phyloP scores from a whole-genome alignment of 2,113 vertebrate genomes.

The Xenopus borealis region DNA sequence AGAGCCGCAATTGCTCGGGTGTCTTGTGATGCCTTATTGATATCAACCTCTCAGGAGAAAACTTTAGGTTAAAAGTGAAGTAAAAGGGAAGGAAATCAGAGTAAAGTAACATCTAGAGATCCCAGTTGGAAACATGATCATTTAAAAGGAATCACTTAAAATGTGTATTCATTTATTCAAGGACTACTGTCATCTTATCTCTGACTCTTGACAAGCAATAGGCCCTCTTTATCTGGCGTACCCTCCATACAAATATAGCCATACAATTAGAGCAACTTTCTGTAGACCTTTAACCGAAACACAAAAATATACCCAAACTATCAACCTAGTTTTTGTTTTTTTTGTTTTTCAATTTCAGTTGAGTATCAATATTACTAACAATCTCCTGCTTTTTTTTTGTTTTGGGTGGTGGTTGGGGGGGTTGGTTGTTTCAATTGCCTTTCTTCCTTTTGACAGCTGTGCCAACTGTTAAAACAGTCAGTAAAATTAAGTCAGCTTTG shows the following conservation, averaged over 20 bases:
- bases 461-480: conserved; percentile 83
- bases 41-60: conserved; percentile 22
- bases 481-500: conserved; percentile 79
- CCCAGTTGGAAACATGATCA: conserved; percentile 32
- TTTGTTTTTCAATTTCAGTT: conserved; percentile 46
- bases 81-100: conserved; percentile 30
- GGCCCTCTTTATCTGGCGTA: conserved; percentile 38
- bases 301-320: too few relatives aligned
- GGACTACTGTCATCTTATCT: conserved; percentile 42
- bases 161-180: conserved; percentile 16
- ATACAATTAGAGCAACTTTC: neutral
- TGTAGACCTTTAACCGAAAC: too few relatives aligned
- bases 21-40: conserved; percentile 16
- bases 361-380: conserved; percentile 28
- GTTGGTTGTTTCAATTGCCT: conserved; percentile 67
- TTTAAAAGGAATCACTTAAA: conserved; percentile 51
- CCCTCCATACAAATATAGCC: too few relatives aligned
- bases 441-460: conserved; percentile 76
- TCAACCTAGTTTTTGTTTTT: too few relatives aligned
- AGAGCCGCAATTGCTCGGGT: neutral
- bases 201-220: conserved; percentile 4
- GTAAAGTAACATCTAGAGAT: conserved; percentile 12
- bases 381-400: neutral
- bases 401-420: neutral
- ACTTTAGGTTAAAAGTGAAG: conserved; percentile 32